phyloP scores from a whole-genome alignment of 1,140 invertebrate species.

The Eupristina koningsbergeri region DNA sequence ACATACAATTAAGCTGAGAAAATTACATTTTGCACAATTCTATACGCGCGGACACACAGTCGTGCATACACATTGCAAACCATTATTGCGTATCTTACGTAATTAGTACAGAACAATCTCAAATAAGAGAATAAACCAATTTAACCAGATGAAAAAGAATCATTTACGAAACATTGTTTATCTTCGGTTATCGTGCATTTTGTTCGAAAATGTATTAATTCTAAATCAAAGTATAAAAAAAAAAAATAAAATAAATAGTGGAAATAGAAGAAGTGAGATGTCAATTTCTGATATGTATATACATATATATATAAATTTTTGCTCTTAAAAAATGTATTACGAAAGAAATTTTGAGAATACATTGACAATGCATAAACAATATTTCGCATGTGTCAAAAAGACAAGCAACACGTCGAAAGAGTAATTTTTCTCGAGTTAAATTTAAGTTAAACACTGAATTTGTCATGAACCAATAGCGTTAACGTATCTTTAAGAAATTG shows the following conservation, averaged over 20 bases:
- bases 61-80: not conserved
- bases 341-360: not conserved
- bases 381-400: no score
- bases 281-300: no score
- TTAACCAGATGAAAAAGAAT: not conserved
- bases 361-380: no score
- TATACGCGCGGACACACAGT: not conserved
- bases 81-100: no score
- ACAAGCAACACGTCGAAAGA: not conserved
- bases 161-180: not conserved
- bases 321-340: no score
- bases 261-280: no score
- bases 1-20: not conserved
- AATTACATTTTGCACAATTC: not conserved
- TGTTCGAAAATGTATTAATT: no score
- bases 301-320: no score
- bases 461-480: not conserved
- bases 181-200: not conserved
- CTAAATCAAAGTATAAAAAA: no score
- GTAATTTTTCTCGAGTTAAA: not conserved
- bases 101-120: no score
- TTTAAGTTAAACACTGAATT: not conserved
- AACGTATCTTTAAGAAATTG: not conserved
- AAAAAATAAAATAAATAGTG: no score
- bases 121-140: no score